Evolutionary conservation across 2,888 invertebrate species (phyloP), one percentile per base, ranked within the genome.

Genomic region (Drosophila dives): DNA sequence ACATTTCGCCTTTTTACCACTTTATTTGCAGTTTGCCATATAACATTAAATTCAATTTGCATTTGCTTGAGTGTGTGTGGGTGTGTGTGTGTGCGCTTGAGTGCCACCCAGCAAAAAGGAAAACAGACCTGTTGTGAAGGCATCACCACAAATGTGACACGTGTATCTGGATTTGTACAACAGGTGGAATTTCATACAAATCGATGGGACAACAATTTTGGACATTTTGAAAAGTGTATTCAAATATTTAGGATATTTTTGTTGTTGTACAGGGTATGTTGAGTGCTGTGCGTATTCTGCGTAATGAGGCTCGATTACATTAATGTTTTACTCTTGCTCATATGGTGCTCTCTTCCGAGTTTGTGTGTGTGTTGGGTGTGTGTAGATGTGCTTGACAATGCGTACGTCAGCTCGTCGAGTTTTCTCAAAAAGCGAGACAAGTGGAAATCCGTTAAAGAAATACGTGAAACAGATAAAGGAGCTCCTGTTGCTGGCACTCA

Each of bases 381-480:
- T 42, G 58, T 55, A 58, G 40, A 63, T 72, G 73, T 72, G 77
- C 62, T 54, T 74, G 75, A 80, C 75, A 75, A 72, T 78, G 78
- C 65, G 78, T 71, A 76, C 65, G 77, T 73, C 78, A 81, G 85
- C 79, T 80, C 73, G 86, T 81, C 89, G 85, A 89, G 81, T 86
- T 89, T 77, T 72, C 81, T 87, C 75, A 77, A 83, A 86, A 76
- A 75, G 64, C 74, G 80, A 87, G 86, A 83, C 89, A 87, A 87
- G 89, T 87, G 88, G 81, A 86, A 86, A 87, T 87, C 81, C 89
- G 89, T 86, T 88, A 77, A 86, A 87, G 82, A 85, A 82, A 87
- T 80, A 75, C 85, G 82, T 80, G 77, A 72, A 84, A 81, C 84
- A 84, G 81, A 87, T 85, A 87, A 86, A 82, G 71, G 59, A 82